Conservation (phyloP, 2,113 vertebrate species). For the Dissostichus mawsoni region DNA sequence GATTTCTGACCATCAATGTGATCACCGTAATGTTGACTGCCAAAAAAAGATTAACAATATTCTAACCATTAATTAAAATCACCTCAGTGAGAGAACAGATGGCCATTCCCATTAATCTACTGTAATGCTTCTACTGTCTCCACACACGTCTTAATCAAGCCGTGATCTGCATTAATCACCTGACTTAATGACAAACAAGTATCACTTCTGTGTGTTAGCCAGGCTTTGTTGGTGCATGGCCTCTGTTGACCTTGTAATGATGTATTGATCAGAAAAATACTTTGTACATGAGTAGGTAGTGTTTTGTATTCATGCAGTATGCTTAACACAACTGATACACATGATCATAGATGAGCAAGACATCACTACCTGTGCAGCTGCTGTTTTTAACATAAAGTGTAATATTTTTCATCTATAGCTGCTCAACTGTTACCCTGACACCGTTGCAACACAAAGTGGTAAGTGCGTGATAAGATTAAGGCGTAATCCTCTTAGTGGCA, state of each 20-base stretch:
- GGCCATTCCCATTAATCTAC: conserved; percentile 77
- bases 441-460: conserved; percentile 47
- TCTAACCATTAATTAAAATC: conserved; percentile 83
- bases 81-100: conserved; percentile 80
- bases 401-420: conserved; percentile 53
- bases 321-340: not conserved
- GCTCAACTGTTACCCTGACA: conserved; percentile 46
- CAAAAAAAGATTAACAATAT: conserved; percentile 67
- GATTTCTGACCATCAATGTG: conserved; percentile 56
- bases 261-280: conserved; percentile 50
- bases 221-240: conserved; percentile 62
- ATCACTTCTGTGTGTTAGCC: conserved; percentile 70
- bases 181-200: conserved; percentile 84
- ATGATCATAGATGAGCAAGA: not conserved
- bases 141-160: conserved; percentile 81
- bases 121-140: conserved; percentile 83
- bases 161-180: conserved; percentile 83
- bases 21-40: conserved; percentile 48
- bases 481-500: conserved; percentile 81
- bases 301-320: conserved; percentile 25
- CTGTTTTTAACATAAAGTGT: conserved; percentile 32
- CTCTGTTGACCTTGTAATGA: conserved; percentile 66
- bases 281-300: not conserved
- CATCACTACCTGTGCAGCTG: conserved; percentile 13
- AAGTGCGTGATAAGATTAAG: conserved; percentile 77